Conservation (phyloP, 2,113 vertebrate species). For the Peromyscus californicus region DNA sequence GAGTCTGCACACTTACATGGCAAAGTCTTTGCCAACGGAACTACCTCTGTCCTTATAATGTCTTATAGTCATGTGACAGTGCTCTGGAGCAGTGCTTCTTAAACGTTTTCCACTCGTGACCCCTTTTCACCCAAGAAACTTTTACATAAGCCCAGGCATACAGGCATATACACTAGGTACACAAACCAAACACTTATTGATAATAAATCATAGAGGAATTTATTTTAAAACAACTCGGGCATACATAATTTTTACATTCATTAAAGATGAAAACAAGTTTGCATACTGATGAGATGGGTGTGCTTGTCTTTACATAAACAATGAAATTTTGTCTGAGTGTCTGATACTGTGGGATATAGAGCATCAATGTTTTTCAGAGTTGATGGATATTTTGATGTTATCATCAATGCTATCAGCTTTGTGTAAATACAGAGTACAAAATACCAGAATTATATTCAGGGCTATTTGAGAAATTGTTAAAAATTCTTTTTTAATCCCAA, state of each 20-base stretch:
- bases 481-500: background rate
- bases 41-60: background rate
- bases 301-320: background rate
- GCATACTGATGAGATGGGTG: background rate
- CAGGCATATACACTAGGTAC: background rate
- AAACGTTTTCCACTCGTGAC: background rate
- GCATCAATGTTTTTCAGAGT: background rate
- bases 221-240: background rate
- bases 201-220: background rate
- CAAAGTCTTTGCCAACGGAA: background rate
- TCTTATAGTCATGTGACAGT: background rate
- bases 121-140: background rate
- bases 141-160: background rate
- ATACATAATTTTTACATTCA: background rate
- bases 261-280: background rate
- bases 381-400: background rate
- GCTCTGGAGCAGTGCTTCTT: background rate
- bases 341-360: background rate
- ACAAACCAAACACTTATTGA: background rate
- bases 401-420: background rate
- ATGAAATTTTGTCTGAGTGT: background rate
- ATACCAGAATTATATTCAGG: background rate
- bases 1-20: background rate
- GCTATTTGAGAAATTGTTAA: background rate
- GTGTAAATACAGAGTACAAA: background rate